Base-by-base conservation (phyloP, 2,888 invertebrate genomes). In the Nymphalis urticae region DNA sequence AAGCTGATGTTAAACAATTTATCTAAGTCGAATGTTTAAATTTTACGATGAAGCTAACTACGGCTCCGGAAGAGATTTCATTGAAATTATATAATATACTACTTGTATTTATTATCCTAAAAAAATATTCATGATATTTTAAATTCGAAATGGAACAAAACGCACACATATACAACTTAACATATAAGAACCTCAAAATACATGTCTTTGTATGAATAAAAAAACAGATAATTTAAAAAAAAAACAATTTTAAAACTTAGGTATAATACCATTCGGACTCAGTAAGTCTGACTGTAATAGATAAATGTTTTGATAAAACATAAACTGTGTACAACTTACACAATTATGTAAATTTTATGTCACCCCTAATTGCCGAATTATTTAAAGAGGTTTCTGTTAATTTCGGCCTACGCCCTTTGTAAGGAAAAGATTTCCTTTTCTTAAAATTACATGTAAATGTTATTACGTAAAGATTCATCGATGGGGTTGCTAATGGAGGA, bases 361-460 rank as follows among this genome's bases (percentile, higher is more conserved):
- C 85, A 86, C 89, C 90, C 90, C 89, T 91, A 91, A 92, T 92
- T 91, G 90, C 91, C 85, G 88, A 90, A 88, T 91, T 90, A 92
- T 91, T 91, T 92, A 89, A 89, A 90, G 90, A 90, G 90, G 87
- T 89, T 90, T 87, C 82, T 82, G 86, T 88, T 89, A 89, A 88
- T 87, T 85, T 83, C 83, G 82, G 79, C 80, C 79, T 77, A 75
- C 76, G 78, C 79, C 76, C 79, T 75, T 74, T 80, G 79, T 74
- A 73, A 76, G 75, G 74, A 72, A 79, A 78, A 83, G 82, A 81
- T 84, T 84, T 83, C 80, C 82, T 80, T 82, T 85, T 83, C 79
- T 79, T 80, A 76, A 83, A 87, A 89, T 87, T 85, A 85, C 88
- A 88, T 89, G 86, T 88, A 88, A 89, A 89, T 88, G 85, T 80